phyloP scores from a whole-genome alignment of 1,140 invertebrate species.

The Cydia pomonella region DNA sequence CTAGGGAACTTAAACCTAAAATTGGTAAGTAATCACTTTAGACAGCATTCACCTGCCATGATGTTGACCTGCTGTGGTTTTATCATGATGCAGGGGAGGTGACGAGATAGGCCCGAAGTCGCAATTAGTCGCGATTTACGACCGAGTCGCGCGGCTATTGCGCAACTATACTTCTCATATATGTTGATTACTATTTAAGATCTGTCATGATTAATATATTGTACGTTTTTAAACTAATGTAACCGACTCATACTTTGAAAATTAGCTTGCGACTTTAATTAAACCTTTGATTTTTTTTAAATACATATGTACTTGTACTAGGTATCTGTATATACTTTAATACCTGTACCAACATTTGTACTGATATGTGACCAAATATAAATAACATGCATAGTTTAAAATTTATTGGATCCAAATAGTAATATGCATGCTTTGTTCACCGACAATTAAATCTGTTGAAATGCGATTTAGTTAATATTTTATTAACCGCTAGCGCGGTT shows the following conservation, averaged over 20 bases:
- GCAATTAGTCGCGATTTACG: constrained; percentile 18
- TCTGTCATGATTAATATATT: neutral
- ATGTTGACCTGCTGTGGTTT: neutral
- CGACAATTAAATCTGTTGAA: neutral
- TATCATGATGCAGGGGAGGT: neutral
- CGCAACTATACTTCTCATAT: neutral
- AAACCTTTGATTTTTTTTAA: too few species aligned
- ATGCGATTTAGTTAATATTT: neutral
- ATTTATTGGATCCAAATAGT: too few species aligned
- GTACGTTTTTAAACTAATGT: neutral
- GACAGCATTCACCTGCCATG: neutral
- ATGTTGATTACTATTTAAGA: neutral
- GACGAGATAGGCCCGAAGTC: constrained; percentile 17
- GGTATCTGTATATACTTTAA: too few species aligned
- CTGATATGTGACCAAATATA: too few species aligned
- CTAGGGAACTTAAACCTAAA: too few species aligned
- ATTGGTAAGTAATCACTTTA: too few species aligned
- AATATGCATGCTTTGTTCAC: neutral
- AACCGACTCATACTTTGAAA: neutral
- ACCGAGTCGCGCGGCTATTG: constrained; percentile 4
- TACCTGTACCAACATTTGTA: too few species aligned
- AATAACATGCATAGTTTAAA: too few species aligned
- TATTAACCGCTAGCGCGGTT: neutral
- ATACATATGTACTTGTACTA: too few species aligned
- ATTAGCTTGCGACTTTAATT: neutral